phyloP scores from a whole-genome alignment of 2,797 vertebrate genomes.

The Paedocypris micromegethes region DNA sequence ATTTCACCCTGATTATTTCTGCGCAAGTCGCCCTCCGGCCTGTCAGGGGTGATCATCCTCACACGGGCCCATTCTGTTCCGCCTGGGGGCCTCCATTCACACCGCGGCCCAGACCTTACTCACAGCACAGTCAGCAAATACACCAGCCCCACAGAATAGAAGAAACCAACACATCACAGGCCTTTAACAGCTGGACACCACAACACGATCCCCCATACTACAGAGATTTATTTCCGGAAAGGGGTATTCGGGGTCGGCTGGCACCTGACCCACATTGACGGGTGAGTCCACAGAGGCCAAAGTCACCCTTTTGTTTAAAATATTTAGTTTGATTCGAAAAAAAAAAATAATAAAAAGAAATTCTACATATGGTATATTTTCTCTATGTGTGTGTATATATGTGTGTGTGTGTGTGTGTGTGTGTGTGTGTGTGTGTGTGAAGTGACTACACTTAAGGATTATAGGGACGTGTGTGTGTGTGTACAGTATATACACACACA shows the following conservation, averaged over 20 bases:
- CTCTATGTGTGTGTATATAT: no score
- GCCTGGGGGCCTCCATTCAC: conserved; percentile 71
- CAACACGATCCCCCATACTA: conserved; percentile 15
- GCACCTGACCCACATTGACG: background rate
- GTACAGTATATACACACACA: no score
- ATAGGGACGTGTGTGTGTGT: no score
- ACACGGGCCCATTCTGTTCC: conserved; percentile 58
- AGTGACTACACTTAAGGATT: no score
- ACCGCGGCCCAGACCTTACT: conserved; percentile 59
- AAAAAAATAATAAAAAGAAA: no score
- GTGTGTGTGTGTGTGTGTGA: no score
- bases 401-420: no score
- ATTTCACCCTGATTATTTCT: conserved; percentile 66
- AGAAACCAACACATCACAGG: conserved; percentile 23
- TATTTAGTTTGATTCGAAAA: no score
- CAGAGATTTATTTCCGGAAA: conserved; percentile 36
- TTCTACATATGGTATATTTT: no score
- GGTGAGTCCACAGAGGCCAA: background rate
- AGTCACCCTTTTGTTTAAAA: background rate
- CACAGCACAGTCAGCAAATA: conserved; percentile 72
- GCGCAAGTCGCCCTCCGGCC: conserved; percentile 61
- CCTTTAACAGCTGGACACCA: conserved; percentile 40
- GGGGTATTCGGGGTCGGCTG: conserved; percentile 29
- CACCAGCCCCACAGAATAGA: conserved; percentile 31
- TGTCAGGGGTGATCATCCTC: conserved; percentile 66